Conservation (phyloP, 2,113 vertebrate species). For the Dipodomys stephensi region DNA sequence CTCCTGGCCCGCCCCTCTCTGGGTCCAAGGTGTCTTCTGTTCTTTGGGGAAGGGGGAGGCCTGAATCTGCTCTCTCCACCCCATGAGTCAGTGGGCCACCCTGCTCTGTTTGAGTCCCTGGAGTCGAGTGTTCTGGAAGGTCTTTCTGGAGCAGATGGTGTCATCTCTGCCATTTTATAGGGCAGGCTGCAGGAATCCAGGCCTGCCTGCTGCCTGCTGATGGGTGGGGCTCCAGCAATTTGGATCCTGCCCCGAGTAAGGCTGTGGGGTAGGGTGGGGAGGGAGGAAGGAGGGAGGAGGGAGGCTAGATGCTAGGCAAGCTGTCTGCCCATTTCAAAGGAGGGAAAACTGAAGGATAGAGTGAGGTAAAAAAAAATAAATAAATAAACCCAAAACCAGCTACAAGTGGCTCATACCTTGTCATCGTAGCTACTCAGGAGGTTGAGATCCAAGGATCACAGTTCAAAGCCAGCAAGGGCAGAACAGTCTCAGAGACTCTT, state of each 20-base stretch:
- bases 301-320: neutral
- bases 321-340: neutral
- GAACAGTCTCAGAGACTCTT: too few relatives aligned
- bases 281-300: neutral
- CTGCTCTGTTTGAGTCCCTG: neutral
- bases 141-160: neutral
- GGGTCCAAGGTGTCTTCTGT: neutral
- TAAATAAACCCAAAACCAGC: too few relatives aligned
- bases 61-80: neutral
- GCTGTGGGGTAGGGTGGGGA: too few relatives aligned
- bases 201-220: neutral
- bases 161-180: neutral
- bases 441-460: too few relatives aligned
- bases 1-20: neutral
- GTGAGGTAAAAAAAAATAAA: too few relatives aligned
- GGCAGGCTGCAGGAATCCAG: neutral
- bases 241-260: neutral
- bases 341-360: neutral
- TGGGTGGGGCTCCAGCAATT: neutral
- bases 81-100: neutral
- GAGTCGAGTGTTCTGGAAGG: neutral
- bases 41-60: too few relatives aligned
- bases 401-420: too few relatives aligned
- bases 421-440: too few relatives aligned
- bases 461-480: too few relatives aligned